Evolutionary conservation across 2,113 vertebrate species (phyloP).

Genomic region (Glaucomys volans): DNA sequence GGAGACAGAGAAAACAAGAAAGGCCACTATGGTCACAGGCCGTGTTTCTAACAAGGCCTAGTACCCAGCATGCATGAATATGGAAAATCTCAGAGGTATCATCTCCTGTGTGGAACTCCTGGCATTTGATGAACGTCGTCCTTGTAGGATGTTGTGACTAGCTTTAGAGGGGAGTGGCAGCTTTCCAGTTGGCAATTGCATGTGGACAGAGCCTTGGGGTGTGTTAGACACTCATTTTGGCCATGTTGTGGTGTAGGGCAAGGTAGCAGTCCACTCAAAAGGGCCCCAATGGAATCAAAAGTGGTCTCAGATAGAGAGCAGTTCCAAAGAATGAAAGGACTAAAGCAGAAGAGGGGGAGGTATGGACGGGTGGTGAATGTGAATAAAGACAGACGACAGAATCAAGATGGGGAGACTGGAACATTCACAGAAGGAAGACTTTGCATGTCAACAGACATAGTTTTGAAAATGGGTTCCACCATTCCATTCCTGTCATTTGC

Average conservation of each 20-base stretch:
- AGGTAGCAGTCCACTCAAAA: background rate
- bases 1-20: background rate
- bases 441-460: background rate
- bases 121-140: background rate
- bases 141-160: background rate
- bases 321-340: background rate
- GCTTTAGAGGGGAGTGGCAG: background rate
- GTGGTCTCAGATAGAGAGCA: background rate
- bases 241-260: background rate
- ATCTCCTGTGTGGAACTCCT: background rate
- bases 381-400: background rate
- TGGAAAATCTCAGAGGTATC: background rate
- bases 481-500: background rate
- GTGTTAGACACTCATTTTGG: background rate
- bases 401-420: background rate
- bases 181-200: background rate
- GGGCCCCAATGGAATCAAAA: background rate
- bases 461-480: background rate
- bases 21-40: background rate
- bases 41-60: background rate
- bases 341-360: background rate
- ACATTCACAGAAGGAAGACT: background rate
- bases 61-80: background rate
- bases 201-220: background rate
- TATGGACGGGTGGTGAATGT: background rate